Evolutionary conservation across 2,113 vertebrate genomes (phyloP).

Genomic region (rat (Rattus norvegicus)): GRCr8 NC_086022.1:92052001-92052500

Average conservation of each 20-base stretch:
- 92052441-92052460: background rate
- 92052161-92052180: background rate
- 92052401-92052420: background rate
- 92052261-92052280: background rate
- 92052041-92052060: background rate
- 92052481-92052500: background rate
- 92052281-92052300: background rate
- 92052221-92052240: background rate
- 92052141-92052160: background rate
- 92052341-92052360: background rate
- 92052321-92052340: background rate
- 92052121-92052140: background rate
- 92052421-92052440: background rate
- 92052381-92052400: background rate
- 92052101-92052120: background rate
- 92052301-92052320: background rate
- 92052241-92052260: background rate
- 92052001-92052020: background rate
- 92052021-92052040: background rate
- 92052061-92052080: background rate
- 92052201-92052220: background rate
- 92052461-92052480: background rate
- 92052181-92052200: background rate
- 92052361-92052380: background rate
- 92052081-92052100: background rate